Conservation (phyloP, 2,888 invertebrate species). For the Conomelus anceps region DNA sequence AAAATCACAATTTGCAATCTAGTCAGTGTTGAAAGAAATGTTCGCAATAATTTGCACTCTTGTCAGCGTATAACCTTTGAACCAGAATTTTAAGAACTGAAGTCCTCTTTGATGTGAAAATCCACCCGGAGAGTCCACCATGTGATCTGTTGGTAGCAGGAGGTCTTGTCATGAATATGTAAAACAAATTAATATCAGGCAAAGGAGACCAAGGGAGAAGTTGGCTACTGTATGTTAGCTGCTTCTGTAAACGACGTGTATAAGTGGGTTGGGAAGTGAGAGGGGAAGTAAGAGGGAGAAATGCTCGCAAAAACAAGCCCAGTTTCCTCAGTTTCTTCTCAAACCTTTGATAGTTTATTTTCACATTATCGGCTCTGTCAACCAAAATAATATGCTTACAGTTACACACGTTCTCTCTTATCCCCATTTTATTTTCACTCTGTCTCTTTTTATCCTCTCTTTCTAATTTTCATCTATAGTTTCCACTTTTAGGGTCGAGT, state of each 20-base stretch:
- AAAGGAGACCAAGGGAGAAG: neutral
- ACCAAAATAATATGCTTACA: neutral
- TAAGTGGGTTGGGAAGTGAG: neutral
- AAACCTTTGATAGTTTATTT: neutral
- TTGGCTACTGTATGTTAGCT: neutral
- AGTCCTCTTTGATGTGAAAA: neutral
- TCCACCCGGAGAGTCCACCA: neutral
- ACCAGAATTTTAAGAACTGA: neutral
- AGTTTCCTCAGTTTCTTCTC: neutral
- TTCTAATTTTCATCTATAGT: too few species aligned
- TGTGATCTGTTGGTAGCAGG: neutral
- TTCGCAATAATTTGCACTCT: neutral
- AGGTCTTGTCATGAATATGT: neutral
- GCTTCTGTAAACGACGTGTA: neutral
- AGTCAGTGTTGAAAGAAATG: neutral
- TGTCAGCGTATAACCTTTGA: neutral
- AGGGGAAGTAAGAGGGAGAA: too few species aligned
- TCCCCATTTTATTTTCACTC: neutral
- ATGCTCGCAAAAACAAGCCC: neutral
- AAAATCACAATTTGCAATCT: neutral
- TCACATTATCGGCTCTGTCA: neutral
- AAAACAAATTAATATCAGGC: neutral
- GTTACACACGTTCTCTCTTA: neutral
- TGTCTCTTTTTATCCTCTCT: neutral
- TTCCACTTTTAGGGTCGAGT: too few species aligned